Evolutionary conservation across 2,113 vertebrate genomes (phyloP), one percentile per base, ranked within the genome.

Genomic region (Holacanthus passer): DNA sequence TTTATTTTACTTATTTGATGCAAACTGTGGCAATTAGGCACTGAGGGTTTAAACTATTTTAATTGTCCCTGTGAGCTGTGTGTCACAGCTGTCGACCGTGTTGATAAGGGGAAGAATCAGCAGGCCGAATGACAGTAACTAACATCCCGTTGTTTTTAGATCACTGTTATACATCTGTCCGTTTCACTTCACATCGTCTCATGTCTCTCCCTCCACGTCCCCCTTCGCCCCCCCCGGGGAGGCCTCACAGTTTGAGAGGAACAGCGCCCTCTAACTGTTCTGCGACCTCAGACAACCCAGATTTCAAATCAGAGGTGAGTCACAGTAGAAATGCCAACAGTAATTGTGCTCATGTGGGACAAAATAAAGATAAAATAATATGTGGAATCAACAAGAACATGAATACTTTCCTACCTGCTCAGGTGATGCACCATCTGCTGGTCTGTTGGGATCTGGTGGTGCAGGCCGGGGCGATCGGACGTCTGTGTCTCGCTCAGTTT

Each of bases 401-500:
- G n/a, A n/a, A n/a, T n/a, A n/a, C n/a, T n/a, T n/a, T n/a, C 20
- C 0, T 75, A 94, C 91, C 85, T 90, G 89, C 41, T 83, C 65
- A 92, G 88, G 71, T 92, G 93, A 41, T 91, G 94, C 75, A 74
- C 4, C 56, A 90, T 63, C 47, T 89, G 91, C 9, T 78, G 86
- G 13, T 91, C 84, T 1, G 47, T 10, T 1, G 78, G 68, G 55
- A 39, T 39, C 0, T 85, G 82, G 1, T 85, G 88, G 72, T 89
- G 87, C 17, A 79, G 60, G 90, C 35, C 90, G 84, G 92, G 93
- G 65, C 83, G 88, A 2, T 91, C 91, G 0, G 63, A 86, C 1
- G 89, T 45, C 29, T 81, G 86, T 72, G 92, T 96, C 95, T 99
- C 97, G 31, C 96, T 97, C 83, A 99, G 96, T 90, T 98, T 99